Percentiles rank a stretch among this genome's conserved stretches.
These are phyloP conservation scores for Panthera uncia DNA, from an alignment of 2,113 vertebrate species.

Conservation along the genomic window DNA sequence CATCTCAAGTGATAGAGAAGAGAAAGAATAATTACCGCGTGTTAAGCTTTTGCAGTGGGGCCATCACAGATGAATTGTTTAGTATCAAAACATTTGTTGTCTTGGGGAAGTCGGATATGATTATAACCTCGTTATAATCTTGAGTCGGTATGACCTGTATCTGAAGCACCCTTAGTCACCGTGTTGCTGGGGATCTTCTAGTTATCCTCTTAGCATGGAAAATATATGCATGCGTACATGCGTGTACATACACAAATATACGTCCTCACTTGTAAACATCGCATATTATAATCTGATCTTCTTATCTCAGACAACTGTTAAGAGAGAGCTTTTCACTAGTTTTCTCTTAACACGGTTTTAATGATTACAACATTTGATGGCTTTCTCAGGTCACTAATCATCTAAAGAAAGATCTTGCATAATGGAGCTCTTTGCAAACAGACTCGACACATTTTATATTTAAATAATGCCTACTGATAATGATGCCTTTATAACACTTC, in stretches of 20 bases:
- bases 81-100: not conserved
- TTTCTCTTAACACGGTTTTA: not conserved
- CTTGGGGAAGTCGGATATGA: not conserved
- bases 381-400: not conserved
- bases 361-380: not conserved
- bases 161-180: not conserved
- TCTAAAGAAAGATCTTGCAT: not conserved
- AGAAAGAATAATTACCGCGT: not conserved
- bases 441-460: not conserved
- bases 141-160: not conserved
- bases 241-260: fast-evolving
- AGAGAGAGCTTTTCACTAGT: not conserved
- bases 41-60: not conserved
- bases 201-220: not conserved
- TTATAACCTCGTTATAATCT: not conserved
- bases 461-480: not conserved
- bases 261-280: not conserved
- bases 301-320: not conserved
- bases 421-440: not conserved
- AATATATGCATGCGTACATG: fast-evolving
- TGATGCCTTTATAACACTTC: not conserved
- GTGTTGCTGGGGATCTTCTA: no score
- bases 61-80: not conserved
- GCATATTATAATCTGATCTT: not conserved
- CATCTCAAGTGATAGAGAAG: not conserved